Percentiles rank a stretch among this genome's conserved stretches.
phyloP scores from a whole-genome alignment of 2,888 invertebrate species.

The Andrena flavipes region DNA sequence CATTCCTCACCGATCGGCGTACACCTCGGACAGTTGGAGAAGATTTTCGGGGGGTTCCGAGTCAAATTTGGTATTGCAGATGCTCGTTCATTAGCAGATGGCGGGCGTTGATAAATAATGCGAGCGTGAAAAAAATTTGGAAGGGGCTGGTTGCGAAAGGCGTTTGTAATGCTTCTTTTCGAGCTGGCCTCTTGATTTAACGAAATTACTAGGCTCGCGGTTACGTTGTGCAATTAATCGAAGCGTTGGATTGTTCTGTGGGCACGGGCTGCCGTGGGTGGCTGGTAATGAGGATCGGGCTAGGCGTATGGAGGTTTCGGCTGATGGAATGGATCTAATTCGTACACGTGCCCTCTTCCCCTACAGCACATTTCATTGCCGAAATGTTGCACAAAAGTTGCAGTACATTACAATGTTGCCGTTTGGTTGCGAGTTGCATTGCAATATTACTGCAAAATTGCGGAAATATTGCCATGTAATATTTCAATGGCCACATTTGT shows the following conservation, averaged over 20 bases:
- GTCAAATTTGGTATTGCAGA: background rate
- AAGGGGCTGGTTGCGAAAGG: constrained; percentile 12
- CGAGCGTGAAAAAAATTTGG: background rate
- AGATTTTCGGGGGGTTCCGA: too few species aligned
- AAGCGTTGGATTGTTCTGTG: background rate
- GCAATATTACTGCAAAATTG: too few species aligned
- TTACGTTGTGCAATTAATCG: background rate
- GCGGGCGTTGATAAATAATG: background rate
- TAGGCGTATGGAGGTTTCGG: constrained; percentile 13
- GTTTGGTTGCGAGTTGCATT: too few species aligned
- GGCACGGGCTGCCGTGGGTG: background rate
- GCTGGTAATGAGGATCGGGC: background rate
- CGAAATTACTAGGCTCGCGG: background rate
- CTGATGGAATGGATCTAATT: constrained; percentile 39
- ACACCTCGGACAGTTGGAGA: background rate
- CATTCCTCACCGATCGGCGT: background rate
- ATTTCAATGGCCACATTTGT: too few species aligned
- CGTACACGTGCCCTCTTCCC: constrained; percentile 49
- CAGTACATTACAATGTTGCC: too few species aligned
- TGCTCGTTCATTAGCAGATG: background rate
- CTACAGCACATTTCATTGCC: too few species aligned
- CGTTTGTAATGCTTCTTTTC: constrained; percentile 14
- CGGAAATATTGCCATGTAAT: too few species aligned
- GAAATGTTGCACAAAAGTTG: too few species aligned
- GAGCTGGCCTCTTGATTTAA: background rate